phyloP scores from a whole-genome alignment of 2,888 invertebrate genomes.

The Julus scandinavius region DNA sequence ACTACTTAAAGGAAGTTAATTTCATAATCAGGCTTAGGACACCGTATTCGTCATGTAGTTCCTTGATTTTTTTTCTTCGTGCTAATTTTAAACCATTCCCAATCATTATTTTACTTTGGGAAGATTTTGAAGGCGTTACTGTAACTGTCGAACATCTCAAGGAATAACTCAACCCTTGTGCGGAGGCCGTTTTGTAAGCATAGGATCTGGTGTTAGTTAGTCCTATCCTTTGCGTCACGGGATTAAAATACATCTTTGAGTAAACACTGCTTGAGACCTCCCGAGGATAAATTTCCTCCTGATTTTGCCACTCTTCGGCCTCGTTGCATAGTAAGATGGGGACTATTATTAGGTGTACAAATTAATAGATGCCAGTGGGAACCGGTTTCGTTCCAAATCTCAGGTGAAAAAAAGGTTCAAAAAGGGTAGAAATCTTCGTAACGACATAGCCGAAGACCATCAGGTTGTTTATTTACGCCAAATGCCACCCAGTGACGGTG shows the following conservation, averaged over 20 bases:
- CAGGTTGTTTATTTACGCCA: too few species aligned
- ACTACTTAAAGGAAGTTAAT: too few species aligned
- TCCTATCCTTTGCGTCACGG: not conserved
- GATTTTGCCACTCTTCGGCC: not conserved
- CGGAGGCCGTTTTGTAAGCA: not conserved
- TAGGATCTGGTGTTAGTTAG: not conserved
- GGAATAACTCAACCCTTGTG: not conserved
- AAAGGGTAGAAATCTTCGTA: too few species aligned
- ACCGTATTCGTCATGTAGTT: not conserved
- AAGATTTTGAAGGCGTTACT: not conserved
- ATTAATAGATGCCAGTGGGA: not conserved
- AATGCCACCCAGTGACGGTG: too few species aligned
- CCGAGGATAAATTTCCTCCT: not conserved
- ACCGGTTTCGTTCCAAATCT: not conserved
- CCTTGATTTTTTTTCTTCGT: not conserved
- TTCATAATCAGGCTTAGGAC: too few species aligned
- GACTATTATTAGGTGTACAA: not conserved
- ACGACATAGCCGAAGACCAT: too few species aligned
- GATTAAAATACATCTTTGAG: conserved; percentile 10
- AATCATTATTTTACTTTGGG: not conserved
- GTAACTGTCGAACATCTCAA: not conserved
- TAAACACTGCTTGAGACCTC: conserved; percentile 2
- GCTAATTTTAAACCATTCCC: not conserved
- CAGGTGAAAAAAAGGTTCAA: too few species aligned
- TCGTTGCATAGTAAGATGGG: not conserved